Evolutionary conservation across 2,888 invertebrate genomes (phyloP).

Genomic region (Caenorhabditis parvicauda): DNA sequence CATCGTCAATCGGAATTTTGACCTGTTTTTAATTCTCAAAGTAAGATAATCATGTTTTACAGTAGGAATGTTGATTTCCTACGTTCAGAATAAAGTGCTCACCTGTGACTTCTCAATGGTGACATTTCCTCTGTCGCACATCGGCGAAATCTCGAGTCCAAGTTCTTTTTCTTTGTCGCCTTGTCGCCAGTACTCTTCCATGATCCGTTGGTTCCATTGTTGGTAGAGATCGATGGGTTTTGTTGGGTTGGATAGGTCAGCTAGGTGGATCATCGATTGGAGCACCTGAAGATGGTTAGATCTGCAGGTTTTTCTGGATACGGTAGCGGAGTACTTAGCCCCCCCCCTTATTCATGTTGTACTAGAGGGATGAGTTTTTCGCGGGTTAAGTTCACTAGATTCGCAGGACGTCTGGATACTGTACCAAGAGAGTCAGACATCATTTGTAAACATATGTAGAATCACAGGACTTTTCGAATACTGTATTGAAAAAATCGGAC

Average conservation of each 20-base stretch:
- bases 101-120: slow-evolving; percentile 96
- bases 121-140: slow-evolving; percentile 95
- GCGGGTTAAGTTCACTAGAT: not conserved
- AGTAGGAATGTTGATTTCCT: too few species aligned
- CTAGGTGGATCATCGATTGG: slow-evolving; percentile 98
- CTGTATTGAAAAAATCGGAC: not conserved
- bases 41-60: not conserved
- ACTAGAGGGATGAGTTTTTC: not conserved
- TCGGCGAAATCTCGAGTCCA: slow-evolving; percentile 95
- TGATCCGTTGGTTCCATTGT: slow-evolving; percentile 87
- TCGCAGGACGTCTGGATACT: too few species aligned
- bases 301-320: not conserved
- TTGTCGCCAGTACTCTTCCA: slow-evolving; percentile 99
- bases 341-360: too few species aligned
- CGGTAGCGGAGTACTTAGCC: too few species aligned
- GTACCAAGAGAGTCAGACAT: too few species aligned
- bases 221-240: slow-evolving; percentile 92
- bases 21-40: not conserved
- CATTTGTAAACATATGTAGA: too few species aligned
- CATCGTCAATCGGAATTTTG: not conserved
- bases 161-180: slow-evolving; percentile 83
- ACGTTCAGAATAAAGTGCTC: too few species aligned
- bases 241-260: slow-evolving; percentile 87
- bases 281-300: slow-evolving; percentile 75
- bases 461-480: not conserved